Base-by-base conservation (phyloP, 1,140 invertebrate species). In the Teleogryllus occipitalis region DNA sequence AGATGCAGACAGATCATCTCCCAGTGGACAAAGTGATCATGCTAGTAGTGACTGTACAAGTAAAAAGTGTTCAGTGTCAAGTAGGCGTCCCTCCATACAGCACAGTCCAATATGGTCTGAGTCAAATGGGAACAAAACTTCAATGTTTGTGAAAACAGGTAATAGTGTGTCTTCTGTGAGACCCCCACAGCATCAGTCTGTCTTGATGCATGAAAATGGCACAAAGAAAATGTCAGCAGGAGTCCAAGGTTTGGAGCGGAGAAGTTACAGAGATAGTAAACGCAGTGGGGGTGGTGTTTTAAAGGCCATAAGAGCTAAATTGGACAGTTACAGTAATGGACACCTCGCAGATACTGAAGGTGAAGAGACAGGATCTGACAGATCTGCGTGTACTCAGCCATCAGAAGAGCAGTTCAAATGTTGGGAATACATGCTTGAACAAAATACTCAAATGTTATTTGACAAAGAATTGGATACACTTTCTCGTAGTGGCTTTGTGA, bases 361-460 rank as follows among this genome's bases (percentile, higher is more conserved):
- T 78, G 89, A 91, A 79, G 90, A 90, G 39, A 85, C 85, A 1
- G 80, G 82, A 7, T 85, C 86, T 0, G 86, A 92, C 85, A 80
- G 91, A 88, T 87, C 91, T 83, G 75, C 89, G 83, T 65, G 54
- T 18, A 82, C 85, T 85, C 83, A 85, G 78, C 82, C 90, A 7
- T 94, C 93, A 7, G 95, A 96, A 82, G 95, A 97, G 84, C 94
- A 96, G 84, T 95, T 95, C 83, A 93, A 95, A 82, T 96, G 94
- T 83, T 97, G 95, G 95, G 95, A 97, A 82, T 97, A 96, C 83
- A 96, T 96, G 93, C 84, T 97, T 22, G 95, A 96, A 83, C 94
- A 96, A 85, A 97, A 97, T 83, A 95, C 95, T 0, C 95, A 96
- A 83, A 85, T 96, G 81, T 83, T 97, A 0, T 96, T 96, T 82